phyloP scores from a whole-genome alignment of 2,888 invertebrate genomes.

The Ophion ellenae region DNA sequence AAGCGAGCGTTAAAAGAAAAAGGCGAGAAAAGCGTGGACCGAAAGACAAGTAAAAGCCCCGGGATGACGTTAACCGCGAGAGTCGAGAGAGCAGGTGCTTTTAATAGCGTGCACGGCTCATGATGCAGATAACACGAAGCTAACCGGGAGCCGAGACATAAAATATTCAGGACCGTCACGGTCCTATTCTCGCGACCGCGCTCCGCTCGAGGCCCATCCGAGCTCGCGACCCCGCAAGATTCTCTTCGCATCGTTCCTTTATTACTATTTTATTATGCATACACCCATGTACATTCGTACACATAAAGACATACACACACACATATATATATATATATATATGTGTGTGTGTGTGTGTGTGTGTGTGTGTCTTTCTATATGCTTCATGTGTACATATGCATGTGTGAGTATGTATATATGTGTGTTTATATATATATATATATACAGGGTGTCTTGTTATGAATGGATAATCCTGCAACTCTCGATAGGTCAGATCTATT shows the following conservation, averaged over 20 bases:
- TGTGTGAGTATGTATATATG: too few relatives aligned
- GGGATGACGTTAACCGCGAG: constrained; percentile 46
- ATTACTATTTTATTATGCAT: background rate
- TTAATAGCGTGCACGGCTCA: constrained; percentile 65
- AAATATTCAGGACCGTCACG: constrained; percentile 72
- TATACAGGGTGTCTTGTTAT: too few relatives aligned
- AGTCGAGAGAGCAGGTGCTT: constrained; percentile 63
- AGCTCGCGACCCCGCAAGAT: constrained; percentile 46
- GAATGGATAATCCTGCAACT: too few relatives aligned
- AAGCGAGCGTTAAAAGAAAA: constrained; percentile 9
- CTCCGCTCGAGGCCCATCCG: constrained; percentile 23
- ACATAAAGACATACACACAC: background rate
- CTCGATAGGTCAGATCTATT: too few relatives aligned
- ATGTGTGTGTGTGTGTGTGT: too few relatives aligned
- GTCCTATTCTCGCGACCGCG: constrained; percentile 69
- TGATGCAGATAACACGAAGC: constrained; percentile 65
- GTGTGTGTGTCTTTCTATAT: too few relatives aligned
- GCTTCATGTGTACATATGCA: too few relatives aligned
- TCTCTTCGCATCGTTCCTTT: constrained; percentile 55
- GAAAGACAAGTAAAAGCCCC: constrained; percentile 36
- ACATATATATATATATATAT: too few relatives aligned
- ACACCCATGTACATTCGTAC: background rate
- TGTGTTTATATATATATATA: too few relatives aligned
- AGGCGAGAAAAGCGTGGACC: constrained; percentile 3
- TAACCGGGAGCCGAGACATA: constrained; percentile 56